Evolutionary conservation across 92 coral and sea anemone genomes (phyloP).

Genomic region (Phymanthus crucifer): DNA sequence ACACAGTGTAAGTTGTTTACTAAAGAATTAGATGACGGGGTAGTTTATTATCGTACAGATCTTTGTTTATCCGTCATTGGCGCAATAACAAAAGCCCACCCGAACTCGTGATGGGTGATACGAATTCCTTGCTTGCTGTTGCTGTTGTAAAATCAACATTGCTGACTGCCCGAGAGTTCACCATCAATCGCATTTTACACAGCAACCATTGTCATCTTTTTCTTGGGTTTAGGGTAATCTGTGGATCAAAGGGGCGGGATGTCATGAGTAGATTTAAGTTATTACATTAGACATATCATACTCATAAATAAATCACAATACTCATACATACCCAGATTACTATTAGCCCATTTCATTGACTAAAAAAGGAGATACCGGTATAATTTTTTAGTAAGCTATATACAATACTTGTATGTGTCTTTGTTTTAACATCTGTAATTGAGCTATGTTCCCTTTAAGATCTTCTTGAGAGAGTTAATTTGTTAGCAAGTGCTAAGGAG

Average conservation of each 20-base stretch:
- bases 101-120: constrained; percentile 20
- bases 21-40: constrained; percentile 16
- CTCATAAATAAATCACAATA: neutral
- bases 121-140: neutral
- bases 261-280: constrained; percentile 25
- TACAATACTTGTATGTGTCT: neutral
- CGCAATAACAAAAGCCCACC: constrained; percentile 13
- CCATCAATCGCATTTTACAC: constrained; percentile 1
- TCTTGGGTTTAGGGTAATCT: constrained; percentile 20
- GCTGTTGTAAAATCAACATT: constrained; percentile 8
- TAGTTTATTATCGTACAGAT: constrained; percentile 16
- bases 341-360: constrained; percentile 14
- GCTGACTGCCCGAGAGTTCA: neutral
- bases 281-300: neutral
- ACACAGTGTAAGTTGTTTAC: constrained; percentile 26
- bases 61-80: constrained; percentile 12
- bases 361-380: neutral
- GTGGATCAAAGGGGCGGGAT: constrained; percentile 3
- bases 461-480: neutral
- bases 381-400: neutral
- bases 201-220: constrained; percentile 30
- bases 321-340: constrained; percentile 17
- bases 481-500: neutral
- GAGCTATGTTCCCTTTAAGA: neutral
- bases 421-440: neutral